Conservation (phyloP, 2,888 invertebrate species). For the Chorisops tibialis region DNA sequence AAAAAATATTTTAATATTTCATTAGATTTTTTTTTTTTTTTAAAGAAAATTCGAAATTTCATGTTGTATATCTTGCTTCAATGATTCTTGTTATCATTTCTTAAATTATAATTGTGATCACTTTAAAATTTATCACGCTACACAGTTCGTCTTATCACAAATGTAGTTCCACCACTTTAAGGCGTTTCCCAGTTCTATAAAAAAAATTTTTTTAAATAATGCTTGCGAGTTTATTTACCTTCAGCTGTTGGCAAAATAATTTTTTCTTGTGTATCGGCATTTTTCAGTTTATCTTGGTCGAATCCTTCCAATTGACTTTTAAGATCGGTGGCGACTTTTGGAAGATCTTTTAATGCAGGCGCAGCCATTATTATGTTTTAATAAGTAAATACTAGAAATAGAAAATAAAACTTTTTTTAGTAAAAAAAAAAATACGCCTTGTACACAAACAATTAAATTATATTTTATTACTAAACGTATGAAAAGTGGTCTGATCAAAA, state of each 20-base stretch:
- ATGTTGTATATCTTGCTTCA: no score
- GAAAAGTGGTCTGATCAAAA: background rate
- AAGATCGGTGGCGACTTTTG: constrained; percentile 83
- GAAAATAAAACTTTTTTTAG: background rate
- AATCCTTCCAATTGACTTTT: constrained; percentile 91
- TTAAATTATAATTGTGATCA: no score
- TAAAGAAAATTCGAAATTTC: background rate
- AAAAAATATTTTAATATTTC: no score
- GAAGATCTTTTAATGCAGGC: constrained; percentile 82
- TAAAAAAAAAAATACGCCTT: no score
- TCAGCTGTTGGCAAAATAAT: constrained; percentile 89
- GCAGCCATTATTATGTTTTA: constrained; percentile 42
- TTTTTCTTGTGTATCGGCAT: constrained; percentile 87
- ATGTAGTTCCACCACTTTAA: no score
- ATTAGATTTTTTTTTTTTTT: background rate
- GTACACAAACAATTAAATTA: background rate
- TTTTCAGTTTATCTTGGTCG: constrained; percentile 81
- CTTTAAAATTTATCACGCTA: no score
- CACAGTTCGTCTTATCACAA: no score
- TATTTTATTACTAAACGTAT: background rate
- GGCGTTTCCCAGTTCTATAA: no score
- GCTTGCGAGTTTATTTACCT: constrained; percentile 64
- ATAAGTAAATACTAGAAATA: constrained; percentile 1
- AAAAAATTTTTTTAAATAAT: no score
- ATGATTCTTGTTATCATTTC: no score